Evolutionary conservation across 1,140 invertebrate species (phyloP).

Genomic region (Caerostris darwini): DNA sequence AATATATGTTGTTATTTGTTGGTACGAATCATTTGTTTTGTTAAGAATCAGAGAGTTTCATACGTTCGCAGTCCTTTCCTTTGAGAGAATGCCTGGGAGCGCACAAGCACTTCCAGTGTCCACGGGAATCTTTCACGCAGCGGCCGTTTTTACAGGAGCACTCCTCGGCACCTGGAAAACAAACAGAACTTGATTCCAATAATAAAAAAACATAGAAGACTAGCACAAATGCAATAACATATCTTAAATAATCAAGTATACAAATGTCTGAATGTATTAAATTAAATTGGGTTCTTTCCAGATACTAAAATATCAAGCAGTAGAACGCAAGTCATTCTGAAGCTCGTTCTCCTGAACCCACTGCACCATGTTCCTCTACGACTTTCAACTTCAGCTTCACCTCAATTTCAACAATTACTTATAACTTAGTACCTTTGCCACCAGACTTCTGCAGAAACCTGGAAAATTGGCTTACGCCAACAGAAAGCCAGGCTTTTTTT

Average conservation of each 20-base stretch:
- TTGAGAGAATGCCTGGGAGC: not conserved
- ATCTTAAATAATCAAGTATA: not conserved
- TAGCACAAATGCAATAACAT: not conserved
- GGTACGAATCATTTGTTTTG: no score
- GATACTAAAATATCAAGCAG: not conserved
- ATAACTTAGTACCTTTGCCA: no score
- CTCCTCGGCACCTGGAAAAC: not conserved
- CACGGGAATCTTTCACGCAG: slow-evolving; percentile 19
- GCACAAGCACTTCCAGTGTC: slow-evolving; percentile 28
- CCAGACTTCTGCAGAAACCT: no score
- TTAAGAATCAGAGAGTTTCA: not conserved
- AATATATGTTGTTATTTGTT: no score
- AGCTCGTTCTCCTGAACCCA: no score
- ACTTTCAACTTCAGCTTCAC: no score
- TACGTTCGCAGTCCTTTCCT: not conserved
- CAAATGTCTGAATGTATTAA: not conserved
- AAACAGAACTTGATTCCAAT: not conserved
- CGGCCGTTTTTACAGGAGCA: slow-evolving; percentile 16
- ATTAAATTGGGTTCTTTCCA: not conserved
- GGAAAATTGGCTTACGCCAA: no score
- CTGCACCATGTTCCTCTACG: no score
- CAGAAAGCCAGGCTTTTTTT: no score
- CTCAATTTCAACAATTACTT: no score
- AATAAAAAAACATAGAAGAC: not conserved
- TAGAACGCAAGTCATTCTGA: not conserved